A percentile compares a stretch with the other conserved stretches of the same genome.
These are phyloP conservation scores for Trididemnum miniatum DNA, from an alignment of 23 tunicate genomes.

Conservation along the genomic window DNA sequence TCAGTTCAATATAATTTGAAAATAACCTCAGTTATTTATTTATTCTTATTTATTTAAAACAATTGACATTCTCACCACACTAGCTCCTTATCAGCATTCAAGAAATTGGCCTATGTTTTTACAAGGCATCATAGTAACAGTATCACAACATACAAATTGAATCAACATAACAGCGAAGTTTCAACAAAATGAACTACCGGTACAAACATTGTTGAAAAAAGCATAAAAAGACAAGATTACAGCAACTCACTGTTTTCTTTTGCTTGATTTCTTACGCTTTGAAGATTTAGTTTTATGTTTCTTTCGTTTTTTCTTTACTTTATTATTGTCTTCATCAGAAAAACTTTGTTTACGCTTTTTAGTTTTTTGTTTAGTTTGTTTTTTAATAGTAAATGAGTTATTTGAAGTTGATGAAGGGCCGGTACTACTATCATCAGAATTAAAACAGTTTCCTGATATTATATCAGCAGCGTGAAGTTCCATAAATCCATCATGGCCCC, in stretches of 20 bases:
- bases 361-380: not conserved
- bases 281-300: not conserved
- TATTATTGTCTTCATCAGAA: not conserved
- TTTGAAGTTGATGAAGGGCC: not conserved
- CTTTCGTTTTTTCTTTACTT: not conserved
- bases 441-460: slow-evolving; percentile 23
- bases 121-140: too few species aligned
- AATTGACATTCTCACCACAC: too few species aligned
- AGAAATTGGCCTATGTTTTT: too few species aligned
- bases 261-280: not conserved
- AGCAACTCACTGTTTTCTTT: not conserved
- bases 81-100: too few species aligned
- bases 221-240: too few species aligned
- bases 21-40: too few species aligned
- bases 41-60: too few species aligned
- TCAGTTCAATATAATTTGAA: too few species aligned
- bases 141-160: too few species aligned
- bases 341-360: not conserved
- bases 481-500: slow-evolving; percentile 39
- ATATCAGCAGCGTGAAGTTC: slow-evolving; percentile 19
- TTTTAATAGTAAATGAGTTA: not conserved
- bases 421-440: not conserved
- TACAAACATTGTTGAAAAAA: too few species aligned
- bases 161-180: too few species aligned
- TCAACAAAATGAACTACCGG: too few species aligned